Evolutionary conservation across 2,797 vertebrate species (phyloP).

Genomic region (Tragopan temminckii): DNA sequence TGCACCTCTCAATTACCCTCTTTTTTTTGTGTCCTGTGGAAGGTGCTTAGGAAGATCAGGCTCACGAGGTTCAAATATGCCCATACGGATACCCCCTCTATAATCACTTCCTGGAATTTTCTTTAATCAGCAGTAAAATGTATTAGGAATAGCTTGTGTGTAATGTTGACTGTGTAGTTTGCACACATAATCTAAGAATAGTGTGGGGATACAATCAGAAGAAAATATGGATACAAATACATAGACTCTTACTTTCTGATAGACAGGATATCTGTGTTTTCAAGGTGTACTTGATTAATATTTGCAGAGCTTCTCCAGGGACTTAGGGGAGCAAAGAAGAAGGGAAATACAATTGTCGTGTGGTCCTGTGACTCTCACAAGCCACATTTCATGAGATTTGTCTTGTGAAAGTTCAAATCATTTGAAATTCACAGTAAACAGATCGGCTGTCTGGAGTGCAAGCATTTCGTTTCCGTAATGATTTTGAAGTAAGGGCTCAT

Average conservation of each 20-base stretch:
- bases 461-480: neutral
- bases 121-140: slow-evolving; percentile 53
- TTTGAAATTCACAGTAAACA: slow-evolving; percentile 21
- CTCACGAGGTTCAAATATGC: neutral
- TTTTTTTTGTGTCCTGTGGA: neutral
- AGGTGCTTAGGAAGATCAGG: neutral
- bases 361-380: neutral
- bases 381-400: neutral
- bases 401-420: neutral
- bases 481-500: slow-evolving; percentile 34
- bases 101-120: slow-evolving; percentile 62
- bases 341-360: neutral
- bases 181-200: slow-evolving; percentile 11
- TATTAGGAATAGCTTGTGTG: slow-evolving; percentile 42
- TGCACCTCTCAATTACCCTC: neutral
- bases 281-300: neutral
- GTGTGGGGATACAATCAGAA: neutral
- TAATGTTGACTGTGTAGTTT: slow-evolving; percentile 36
- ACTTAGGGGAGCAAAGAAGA: neutral
- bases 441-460: slow-evolving; percentile 6
- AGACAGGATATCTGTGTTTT: neutral
- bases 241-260: neutral
- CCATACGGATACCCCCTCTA: slow-evolving; percentile 5
- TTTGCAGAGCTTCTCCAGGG: neutral
- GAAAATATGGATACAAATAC: neutral